These are phyloP conservation scores for Panthera leo DNA, from an alignment of 2,113 vertebrate species.

Conservation along the genomic window DNA sequence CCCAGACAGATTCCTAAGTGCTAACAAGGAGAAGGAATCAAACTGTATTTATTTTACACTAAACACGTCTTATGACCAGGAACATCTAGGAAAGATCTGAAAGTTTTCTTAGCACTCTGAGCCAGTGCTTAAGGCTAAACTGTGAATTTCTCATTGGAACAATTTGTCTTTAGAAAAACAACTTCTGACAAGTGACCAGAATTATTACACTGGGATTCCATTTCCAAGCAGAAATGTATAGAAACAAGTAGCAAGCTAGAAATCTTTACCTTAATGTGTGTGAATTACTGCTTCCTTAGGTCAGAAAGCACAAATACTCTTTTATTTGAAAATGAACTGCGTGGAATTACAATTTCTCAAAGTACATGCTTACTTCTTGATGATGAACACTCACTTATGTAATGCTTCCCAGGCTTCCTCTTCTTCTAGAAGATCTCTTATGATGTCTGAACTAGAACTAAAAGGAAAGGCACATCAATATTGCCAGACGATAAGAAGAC, in stretches of 20 bases:
- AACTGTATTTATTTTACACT: neutral
- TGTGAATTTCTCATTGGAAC: neutral
- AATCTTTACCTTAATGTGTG: neutral
- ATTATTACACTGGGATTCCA: neutral
- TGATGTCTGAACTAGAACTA: conserved; percentile 87
- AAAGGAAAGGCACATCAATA: conserved; percentile 53
- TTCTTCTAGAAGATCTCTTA: conserved; percentile 81
- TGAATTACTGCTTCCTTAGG: conserved; percentile 2
- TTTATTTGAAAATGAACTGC: conserved; percentile 18
- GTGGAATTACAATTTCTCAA: neutral
- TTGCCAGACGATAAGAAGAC: neutral
- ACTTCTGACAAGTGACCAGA: neutral
- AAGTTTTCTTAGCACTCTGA: neutral
- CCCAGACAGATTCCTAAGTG: neutral
- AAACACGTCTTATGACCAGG: neutral
- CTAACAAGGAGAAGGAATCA: neutral
- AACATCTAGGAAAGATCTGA: neutral
- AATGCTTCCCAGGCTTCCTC: conserved; percentile 68
- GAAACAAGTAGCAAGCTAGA: neutral
- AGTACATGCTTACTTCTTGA: neutral
- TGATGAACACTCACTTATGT: conserved; percentile 77
- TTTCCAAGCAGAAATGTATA: conserved; percentile 3
- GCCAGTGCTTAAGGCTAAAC: neutral
- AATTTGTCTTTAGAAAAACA: neutral
- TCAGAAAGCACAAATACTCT: conserved; percentile 15